These are phyloP conservation scores for Geotrupes spiniger DNA, from an alignment of 2,888 invertebrate species.

Conservation along the genomic window DNA sequence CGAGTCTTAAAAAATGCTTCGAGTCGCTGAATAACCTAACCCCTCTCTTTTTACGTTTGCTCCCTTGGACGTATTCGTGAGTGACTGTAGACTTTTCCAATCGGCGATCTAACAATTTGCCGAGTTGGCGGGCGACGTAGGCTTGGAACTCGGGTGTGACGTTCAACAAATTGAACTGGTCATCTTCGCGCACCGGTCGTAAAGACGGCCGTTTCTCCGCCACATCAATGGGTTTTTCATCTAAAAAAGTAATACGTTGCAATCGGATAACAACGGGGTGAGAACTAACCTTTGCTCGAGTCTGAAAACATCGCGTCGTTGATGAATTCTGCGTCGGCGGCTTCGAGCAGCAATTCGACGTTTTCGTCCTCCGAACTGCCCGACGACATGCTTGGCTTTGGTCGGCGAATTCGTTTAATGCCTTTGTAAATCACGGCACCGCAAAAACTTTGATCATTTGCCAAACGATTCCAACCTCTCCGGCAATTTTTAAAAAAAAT, in stretches of 20 bases:
- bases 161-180: conserved; percentile 54
- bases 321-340: conserved; percentile 53
- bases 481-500: no score
- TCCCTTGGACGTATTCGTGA: conserved; percentile 8
- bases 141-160: conserved; percentile 56
- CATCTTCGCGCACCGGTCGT: conserved; percentile 36
- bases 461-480: no score
- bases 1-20: conserved; percentile 47
- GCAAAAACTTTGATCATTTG: no score
- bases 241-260: neutral
- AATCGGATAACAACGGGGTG: no score
- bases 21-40: conserved; percentile 54
- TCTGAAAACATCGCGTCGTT: conserved; percentile 48
- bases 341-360: conserved; percentile 46
- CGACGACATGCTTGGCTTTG: conserved; percentile 35
- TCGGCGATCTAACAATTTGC: conserved; percentile 51
- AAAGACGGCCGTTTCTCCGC: conserved; percentile 29
- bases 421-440: no score
- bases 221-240: conserved; percentile 14
- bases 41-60: conserved; percentile 38
- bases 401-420: no score
- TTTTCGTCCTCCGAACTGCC: conserved; percentile 44
- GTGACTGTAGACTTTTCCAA: conserved; percentile 36
- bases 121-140: conserved; percentile 54
- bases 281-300: conserved; percentile 22